These are phyloP conservation scores for Sinopyrophorus schimmeli DNA, from an alignment of 2,888 invertebrate genomes.

Conservation along the genomic window DNA sequence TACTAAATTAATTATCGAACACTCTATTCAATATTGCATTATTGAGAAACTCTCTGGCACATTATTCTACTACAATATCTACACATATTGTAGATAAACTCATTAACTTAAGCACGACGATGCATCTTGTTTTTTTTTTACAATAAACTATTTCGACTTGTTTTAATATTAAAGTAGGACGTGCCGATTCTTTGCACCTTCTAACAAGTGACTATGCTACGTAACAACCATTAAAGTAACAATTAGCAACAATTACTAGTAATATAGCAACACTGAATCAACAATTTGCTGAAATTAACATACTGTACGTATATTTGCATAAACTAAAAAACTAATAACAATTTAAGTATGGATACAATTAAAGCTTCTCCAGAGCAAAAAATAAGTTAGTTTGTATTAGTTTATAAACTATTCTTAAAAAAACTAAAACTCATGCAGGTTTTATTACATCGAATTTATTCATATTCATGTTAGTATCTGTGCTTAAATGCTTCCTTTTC, in stretches of 20 bases:
- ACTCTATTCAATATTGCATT: constrained; percentile 30
- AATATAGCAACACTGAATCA: constrained; percentile 46
- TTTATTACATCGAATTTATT: too few species aligned
- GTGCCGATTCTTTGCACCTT: constrained; percentile 34
- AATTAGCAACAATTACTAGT: constrained; percentile 49
- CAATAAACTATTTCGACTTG: too few species aligned
- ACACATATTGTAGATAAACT: constrained; percentile 11
- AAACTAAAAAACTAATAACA: too few species aligned
- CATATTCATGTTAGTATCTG: too few species aligned
- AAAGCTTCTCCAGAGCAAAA: too few species aligned
- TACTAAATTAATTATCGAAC: constrained; percentile 24
- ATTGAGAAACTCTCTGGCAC: constrained; percentile 24
- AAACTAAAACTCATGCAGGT: too few species aligned
- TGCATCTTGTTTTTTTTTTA: not conserved
- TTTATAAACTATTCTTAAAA: too few species aligned
- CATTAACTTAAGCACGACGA: constrained; percentile 18
- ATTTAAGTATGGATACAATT: too few species aligned
- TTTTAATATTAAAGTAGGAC: constrained; percentile 15
- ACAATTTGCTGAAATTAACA: constrained; percentile 23
- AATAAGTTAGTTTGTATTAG: too few species aligned
- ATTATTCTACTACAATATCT: constrained; percentile 22
- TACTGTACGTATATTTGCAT: constrained; percentile 15
- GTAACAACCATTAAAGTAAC: constrained; percentile 53
- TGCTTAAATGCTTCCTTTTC: too few species aligned
- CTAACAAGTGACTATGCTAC: constrained; percentile 46